These are phyloP conservation scores for Thripadectes ignobilis DNA, from an alignment of 2,797 vertebrate species.

Conservation along the genomic window DNA sequence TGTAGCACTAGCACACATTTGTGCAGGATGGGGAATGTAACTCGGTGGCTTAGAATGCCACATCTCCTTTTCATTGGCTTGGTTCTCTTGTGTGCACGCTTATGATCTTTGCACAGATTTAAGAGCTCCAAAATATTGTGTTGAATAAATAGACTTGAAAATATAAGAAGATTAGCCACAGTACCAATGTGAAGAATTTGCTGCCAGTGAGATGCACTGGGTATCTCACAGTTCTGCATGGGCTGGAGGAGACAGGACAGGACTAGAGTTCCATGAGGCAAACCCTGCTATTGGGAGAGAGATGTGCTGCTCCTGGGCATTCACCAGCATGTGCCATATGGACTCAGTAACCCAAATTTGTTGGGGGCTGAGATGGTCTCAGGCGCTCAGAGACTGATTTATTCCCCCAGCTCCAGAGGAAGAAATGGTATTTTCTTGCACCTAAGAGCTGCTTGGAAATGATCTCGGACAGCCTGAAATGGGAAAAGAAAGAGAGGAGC, in stretches of 20 bases:
- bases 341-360: not conserved
- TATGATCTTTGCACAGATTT: not conserved
- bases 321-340: rapidly evolving
- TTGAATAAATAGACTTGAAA: not conserved
- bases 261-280: not conserved
- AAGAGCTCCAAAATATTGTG: not conserved
- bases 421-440: not conserved
- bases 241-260: not conserved
- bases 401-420: not conserved
- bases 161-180: not conserved
- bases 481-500: not conserved
- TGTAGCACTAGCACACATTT: not conserved
- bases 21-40: not conserved
- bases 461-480: not conserved
- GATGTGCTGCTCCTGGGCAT: not conserved
- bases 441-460: not conserved
- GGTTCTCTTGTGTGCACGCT: not conserved
- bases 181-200: rapidly evolving
- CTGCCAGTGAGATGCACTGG: not conserved
- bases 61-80: not conserved
- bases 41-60: not conserved
- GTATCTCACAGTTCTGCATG: not conserved
- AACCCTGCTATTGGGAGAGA: not conserved
- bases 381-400: not conserved
- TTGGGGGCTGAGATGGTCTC: not conserved